These are phyloP conservation scores for Gibbula magus DNA, from an alignment of 2,888 invertebrate genomes.

Conservation along the genomic window DNA sequence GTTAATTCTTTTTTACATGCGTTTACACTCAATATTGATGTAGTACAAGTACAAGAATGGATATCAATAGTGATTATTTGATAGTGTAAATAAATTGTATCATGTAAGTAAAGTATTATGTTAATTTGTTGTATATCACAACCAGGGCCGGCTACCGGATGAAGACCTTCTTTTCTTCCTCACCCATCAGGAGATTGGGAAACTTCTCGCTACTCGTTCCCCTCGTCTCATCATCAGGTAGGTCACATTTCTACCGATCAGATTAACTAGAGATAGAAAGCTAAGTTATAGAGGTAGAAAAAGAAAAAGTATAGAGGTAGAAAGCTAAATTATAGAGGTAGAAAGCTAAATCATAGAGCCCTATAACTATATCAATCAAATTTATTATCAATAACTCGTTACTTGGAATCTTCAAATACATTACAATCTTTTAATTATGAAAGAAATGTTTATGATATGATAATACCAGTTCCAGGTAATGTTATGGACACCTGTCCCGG, in stretches of 20 bases:
- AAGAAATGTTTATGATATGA: too few relatives aligned
- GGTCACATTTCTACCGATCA: constrained; percentile 56
- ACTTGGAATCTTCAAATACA: too few relatives aligned
- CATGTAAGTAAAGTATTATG: not conserved
- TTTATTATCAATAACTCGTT: too few relatives aligned
- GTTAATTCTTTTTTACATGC: too few relatives aligned
- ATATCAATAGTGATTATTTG: not conserved
- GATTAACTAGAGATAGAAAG: not conserved
- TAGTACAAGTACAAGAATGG: not conserved
- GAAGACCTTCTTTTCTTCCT: constrained; percentile 82
- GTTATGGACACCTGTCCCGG: too few relatives aligned
- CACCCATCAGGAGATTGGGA: constrained; percentile 81
- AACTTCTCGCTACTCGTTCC: constrained; percentile 78
- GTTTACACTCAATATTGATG: not conserved
- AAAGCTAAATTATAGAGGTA: too few relatives aligned
- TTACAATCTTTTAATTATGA: too few relatives aligned
- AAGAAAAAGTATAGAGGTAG: too few relatives aligned
- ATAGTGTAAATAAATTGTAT: not conserved
- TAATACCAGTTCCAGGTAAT: too few relatives aligned
- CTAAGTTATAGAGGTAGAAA: too few relatives aligned
- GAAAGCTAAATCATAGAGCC: too few relatives aligned
- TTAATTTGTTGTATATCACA: not conserved
- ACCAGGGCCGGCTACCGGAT: constrained; percentile 81
- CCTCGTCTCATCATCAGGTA: constrained; percentile 81
- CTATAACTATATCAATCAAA: too few relatives aligned